Base-by-base conservation (phyloP, 2,113 vertebrate species). In the Heterochromis multidens region DNA sequence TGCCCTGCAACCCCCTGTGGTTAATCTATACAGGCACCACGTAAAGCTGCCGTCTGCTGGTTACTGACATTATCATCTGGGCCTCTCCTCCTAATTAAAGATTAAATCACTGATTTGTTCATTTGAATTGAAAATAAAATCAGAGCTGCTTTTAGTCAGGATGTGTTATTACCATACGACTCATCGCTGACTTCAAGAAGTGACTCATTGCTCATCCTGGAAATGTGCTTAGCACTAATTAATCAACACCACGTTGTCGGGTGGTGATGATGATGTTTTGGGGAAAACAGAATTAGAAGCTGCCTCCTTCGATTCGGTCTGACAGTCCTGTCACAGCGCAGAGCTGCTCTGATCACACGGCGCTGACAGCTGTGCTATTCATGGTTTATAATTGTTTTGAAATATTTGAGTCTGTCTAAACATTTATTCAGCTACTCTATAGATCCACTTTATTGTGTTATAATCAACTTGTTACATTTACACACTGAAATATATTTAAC, bases 401-500 rank as follows among this genome's bases (percentile, higher is more conserved):
- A 17, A 67, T 35, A 67, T 46, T 43, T 16, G 13, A 7, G 63
- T 25, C 14, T 49, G 14, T 49, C 63, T 10, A 25, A 70, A 70
- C 65, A 72, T 13, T 52, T 49, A 52, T 31, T 29, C 19, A 27
- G 57, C 57, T 59, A n/a, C 11, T 58, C 43, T 21, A 2, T 74
- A 31, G 19, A 31, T 21, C 46, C 27, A 0, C 67, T 52, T 31
- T 13, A 21, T 13, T 52, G 17, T 31, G 25, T 52, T 31, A 12
- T 21, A 49, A 5, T 49, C 43, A 16, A 16, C 43, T 7, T 19
- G 5, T 7, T 19, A 19, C 16, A 74, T 0, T 52, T 43, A 72
- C 40, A 21, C 25, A 52, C 0, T 52, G 3, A 13, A 49, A 17
- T 23, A 0, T 7, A 4, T 29, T 27, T 21, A 49, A 49, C 16